These are phyloP conservation scores for Mystacides longicornis DNA, from an alignment of 2,888 invertebrate genomes.

Conservation along the genomic window DNA sequence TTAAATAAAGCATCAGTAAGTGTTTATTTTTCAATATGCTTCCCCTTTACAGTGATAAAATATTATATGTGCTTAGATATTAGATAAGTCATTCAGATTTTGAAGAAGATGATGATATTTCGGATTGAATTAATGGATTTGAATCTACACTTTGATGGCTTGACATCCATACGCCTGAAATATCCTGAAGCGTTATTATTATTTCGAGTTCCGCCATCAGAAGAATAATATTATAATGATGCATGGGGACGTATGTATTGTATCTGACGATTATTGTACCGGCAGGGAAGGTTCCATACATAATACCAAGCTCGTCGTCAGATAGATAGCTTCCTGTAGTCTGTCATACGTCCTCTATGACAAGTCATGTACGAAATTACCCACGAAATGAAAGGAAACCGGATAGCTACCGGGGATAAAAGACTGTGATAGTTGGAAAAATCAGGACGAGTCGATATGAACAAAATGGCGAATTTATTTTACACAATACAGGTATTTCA, in stretches of 20 bases:
- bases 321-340: background rate
- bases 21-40: too few species aligned
- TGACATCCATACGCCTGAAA: background rate
- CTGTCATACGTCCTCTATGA: constrained; percentile 6
- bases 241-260: background rate
- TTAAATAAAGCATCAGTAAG: too few species aligned
- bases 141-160: background rate
- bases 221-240: background rate
- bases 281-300: background rate
- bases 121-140: background rate
- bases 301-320: background rate
- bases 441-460: too few species aligned
- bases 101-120: background rate
- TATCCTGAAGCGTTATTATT: background rate
- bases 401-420: constrained; percentile 1
- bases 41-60: too few species aligned
- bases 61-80: too few species aligned
- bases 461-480: too few species aligned
- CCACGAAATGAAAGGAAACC: constrained; percentile 10
- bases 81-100: too few species aligned
- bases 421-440: background rate
- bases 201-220: too few species aligned
- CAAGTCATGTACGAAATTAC: constrained; percentile 21
- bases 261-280: background rate
- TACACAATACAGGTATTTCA: too few species aligned